phyloP scores from a whole-genome alignment of 2,113 vertebrate genomes.

The Zapus hudsonius region DNA sequence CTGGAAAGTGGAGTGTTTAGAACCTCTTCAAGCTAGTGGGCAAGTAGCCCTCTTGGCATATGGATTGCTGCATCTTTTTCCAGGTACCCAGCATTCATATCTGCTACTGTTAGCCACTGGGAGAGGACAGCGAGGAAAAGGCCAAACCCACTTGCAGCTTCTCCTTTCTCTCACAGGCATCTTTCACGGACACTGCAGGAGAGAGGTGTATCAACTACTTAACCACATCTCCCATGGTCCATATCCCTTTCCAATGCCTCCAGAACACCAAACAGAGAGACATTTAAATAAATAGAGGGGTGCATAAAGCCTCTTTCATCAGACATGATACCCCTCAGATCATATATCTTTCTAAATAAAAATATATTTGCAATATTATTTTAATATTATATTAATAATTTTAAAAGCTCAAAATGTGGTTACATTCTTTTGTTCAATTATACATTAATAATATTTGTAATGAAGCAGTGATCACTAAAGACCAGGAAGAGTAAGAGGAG shows the following conservation, averaged over 20 bases:
- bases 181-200: background rate
- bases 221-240: background rate
- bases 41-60: background rate
- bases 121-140: background rate
- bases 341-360: background rate
- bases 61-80: background rate
- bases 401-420: background rate
- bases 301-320: constrained; percentile 10
- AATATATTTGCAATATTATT: background rate
- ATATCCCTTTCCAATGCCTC: background rate
- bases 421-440: constrained; percentile 11
- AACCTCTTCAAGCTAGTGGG: background rate
- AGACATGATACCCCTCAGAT: background rate
- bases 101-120: background rate
- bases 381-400: background rate
- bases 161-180: background rate
- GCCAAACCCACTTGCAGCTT: background rate
- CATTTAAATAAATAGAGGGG: background rate
- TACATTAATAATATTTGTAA: constrained; percentile 34
- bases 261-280: background rate
- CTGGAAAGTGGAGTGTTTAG: background rate
- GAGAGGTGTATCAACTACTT: background rate
- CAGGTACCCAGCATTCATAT: background rate
- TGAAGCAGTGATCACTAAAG: background rate
- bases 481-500: background rate